These are phyloP conservation scores for Abramis brama DNA, from an alignment of 2,113 vertebrate genomes.

Conservation along the genomic window DNA sequence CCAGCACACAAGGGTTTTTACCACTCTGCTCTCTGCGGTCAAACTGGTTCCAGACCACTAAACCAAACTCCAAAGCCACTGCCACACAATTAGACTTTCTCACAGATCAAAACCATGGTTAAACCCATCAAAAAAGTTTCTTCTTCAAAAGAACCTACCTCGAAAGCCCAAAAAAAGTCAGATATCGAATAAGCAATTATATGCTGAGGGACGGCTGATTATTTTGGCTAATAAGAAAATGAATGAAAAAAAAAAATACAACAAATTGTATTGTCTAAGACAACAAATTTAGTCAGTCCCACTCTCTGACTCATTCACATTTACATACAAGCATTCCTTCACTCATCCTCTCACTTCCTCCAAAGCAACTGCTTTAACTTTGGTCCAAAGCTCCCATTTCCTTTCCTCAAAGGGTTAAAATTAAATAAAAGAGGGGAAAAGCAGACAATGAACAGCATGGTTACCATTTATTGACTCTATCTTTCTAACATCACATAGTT, in stretches of 20 bases:
- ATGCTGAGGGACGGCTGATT: constrained; percentile 35
- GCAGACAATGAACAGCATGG: constrained; percentile 25
- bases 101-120: constrained; percentile 26
- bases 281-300: not conserved
- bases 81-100: constrained; percentile 47
- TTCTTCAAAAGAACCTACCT: not conserved
- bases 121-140: not conserved
- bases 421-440: not conserved
- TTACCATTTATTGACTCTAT: constrained; percentile 28
- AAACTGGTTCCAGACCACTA: constrained; percentile 31
- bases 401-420: constrained; percentile 8
- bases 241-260: constrained; percentile 55
- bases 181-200: constrained; percentile 50
- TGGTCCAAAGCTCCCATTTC: not conserved
- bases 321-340: constrained; percentile 43
- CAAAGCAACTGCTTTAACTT: not conserved
- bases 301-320: constrained; percentile 44
- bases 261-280: not conserved
- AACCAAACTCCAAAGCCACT: constrained; percentile 23
- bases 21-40: constrained; percentile 16
- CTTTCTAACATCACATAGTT: constrained; percentile 18
- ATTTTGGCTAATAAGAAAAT: constrained; percentile 52
- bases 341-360: constrained; percentile 58
- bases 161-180: constrained; percentile 11
- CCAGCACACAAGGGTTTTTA: constrained; percentile 1